Evolutionary conservation across 1,140 invertebrate species (phyloP), one percentile per base, ranked within the genome.

Genomic region (Aphidius gifuensis): DNA sequence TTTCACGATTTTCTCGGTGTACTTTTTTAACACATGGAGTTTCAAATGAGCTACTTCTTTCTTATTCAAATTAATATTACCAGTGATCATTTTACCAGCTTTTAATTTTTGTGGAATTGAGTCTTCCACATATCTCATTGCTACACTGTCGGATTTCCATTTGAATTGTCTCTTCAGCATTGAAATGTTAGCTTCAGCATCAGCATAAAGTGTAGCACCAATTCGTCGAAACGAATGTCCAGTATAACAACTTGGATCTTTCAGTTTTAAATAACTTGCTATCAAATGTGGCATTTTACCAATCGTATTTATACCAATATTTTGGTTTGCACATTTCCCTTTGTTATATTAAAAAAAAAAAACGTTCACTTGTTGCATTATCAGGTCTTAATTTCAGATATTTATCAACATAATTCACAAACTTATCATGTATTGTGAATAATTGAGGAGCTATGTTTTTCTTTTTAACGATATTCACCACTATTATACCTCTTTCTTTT

Each of bases 161-260:
- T 42, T 49, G 9, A 48, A 51, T 6, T 61, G 51, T 5, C 38
- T 51, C 23, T 56, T 61, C 5, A 61, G 9, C 9, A 9, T 42
- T 8, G 44, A 47, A 9, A 61, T 6, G 11, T 38, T 16, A 5
- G 45, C 54, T 47, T 54, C 61, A 39, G 61, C 23, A 47, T 57
- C 53, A 9, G 39, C 54, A 3, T 50, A 49, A 5, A 62, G 11
- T 49, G 54, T 57, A 1, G 44, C 46, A 23, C 45, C 42, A 8
- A 54, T 62, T 4, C 61, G 44, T 8, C 61, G 54, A 47, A 57
- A 62, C 2, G 32, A 43, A 43, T 62, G 61, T 1, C 54, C 61
- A 40, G 53, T 57, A 16, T 49, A 62, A 2, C 6, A 2, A 21
- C 57, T 39, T 5, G 53, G 44, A 38, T 49, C 23, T 23, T 38